A percentile compares a stretch with the other conserved stretches of the same genome.
Evolutionary conservation across 2,797 vertebrate genomes (phyloP).

Genomic region (Nasua narica): DNA sequence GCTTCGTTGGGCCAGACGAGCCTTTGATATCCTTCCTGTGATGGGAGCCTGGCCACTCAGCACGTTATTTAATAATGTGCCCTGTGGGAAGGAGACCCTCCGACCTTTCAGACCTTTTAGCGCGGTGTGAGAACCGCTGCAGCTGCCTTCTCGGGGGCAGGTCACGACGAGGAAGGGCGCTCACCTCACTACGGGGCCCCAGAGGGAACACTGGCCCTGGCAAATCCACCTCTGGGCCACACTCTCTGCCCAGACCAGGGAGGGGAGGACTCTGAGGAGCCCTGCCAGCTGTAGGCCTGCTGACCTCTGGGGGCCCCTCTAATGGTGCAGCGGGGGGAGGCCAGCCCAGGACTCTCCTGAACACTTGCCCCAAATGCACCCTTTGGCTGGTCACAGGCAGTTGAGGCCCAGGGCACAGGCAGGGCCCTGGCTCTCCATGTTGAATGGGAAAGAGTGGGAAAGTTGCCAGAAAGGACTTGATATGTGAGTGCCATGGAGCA

Average conservation of each 20-base stretch:
- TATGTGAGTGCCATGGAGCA: fast-evolving
- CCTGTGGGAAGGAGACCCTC: background rate
- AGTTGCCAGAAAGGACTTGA: background rate
- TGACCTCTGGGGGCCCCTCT: background rate
- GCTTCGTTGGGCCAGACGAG: fast-evolving
- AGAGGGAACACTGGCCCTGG: background rate
- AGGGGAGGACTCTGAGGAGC: background rate
- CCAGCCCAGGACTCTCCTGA: background rate
- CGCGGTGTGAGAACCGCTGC: fast-evolving
- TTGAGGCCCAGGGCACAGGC: background rate
- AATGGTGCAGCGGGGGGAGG: background rate
- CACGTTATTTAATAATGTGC: background rate
- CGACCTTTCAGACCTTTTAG: background rate
- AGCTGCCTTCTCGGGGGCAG: background rate
- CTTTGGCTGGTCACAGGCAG: background rate
- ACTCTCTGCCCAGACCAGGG: background rate
- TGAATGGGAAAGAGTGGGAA: too few relatives aligned
- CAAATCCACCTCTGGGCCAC: background rate
- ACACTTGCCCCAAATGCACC: background rate
- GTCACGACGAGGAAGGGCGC: background rate
- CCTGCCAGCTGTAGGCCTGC: background rate
- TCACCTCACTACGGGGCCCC: background rate
- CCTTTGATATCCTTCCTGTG: background rate
- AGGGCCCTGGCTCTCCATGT: background rate
- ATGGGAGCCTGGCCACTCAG: background rate